These are phyloP conservation scores for Centruroides sculpturatus DNA, from an alignment of 1,140 invertebrate genomes.

Conservation along the genomic window DNA sequence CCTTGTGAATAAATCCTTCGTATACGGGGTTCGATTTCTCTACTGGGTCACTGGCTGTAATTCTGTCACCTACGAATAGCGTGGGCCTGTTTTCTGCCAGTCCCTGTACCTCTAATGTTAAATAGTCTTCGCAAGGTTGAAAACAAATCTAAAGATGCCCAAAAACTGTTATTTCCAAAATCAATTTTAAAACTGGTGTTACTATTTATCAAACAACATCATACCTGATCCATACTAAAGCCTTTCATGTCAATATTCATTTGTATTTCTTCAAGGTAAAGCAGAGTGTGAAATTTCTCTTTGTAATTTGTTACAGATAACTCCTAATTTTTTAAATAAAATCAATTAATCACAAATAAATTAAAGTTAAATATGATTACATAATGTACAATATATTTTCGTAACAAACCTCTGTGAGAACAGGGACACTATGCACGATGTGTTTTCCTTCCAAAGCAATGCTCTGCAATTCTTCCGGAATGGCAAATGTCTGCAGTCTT, in stretches of 20 bases:
- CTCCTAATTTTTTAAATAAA: background rate
- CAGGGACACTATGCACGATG: no score
- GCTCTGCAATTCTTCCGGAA: no score
- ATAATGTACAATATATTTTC: no score
- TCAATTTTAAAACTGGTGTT: no score
- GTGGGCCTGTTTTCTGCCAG: constrained; percentile 70
- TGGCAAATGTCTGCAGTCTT: background rate
- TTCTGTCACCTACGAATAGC: constrained; percentile 59
- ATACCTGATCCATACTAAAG: constrained; percentile 40
- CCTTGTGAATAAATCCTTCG: constrained; percentile 65
- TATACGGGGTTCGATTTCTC: constrained; percentile 32
- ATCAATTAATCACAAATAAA: no score
- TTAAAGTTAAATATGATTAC: no score
- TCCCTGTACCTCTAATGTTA: constrained; percentile 58
- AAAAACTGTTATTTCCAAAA: constrained; percentile 15
- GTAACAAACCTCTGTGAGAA: no score
- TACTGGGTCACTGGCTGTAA: constrained; percentile 34
- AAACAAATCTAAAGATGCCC: constrained; percentile 38
- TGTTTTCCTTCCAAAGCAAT: no score
- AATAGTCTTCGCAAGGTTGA: constrained; percentile 44
- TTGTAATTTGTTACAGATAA: constrained; percentile 24
- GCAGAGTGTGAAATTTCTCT: constrained; percentile 45
- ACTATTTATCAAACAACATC: no score
- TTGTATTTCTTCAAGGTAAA: constrained; percentile 61
- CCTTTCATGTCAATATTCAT: constrained; percentile 45